Evolutionary conservation across 35 echinoderm and acorn worm genomes (phyloP), one percentile per base, ranked within the genome.

Genomic region (Holothuria glaberrima): DNA sequence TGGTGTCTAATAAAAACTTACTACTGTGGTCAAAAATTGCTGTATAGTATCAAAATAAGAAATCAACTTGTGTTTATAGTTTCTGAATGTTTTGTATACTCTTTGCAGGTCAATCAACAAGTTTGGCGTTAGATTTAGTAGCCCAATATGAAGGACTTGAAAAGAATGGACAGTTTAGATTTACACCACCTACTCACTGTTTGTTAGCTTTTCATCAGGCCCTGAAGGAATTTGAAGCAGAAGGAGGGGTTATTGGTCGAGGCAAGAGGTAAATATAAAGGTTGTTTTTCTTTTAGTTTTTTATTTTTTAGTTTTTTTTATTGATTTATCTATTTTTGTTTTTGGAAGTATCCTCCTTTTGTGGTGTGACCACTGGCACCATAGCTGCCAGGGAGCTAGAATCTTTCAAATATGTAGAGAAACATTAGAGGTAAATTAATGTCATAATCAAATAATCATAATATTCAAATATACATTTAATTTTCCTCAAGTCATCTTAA

Each of bases 121-220:
- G 92, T 77, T 62, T 98, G 20, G 67, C 80, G 85, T 66, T 94
- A 46, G 92, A 98, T 57, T 64, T 98, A 22, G 80, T 88, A 7
- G 88, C 64, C n/a, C 95, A 94, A 35, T 94, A 88, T 77, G 78
- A 94, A 73, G 66, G 52, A 62, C 73, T 94, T 28, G 92, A 98
- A 31, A 57, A 91, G 26, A 92, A 54, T 58, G 90, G 92, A 20
- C 88, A 91, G 73, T 98, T 98, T 48, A 75, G 92, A 21, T 98
- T 98, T 70, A 98, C 95, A 0, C 95, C 92, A 71, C 92, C 95
- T 7, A 98, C 95, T 10, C 95, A 98, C 50, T 54, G 68, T 64
- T 88, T 98, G 19, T 22, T 98, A 61, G 95, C 95, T 31, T 98
- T 98, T 50, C 85, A 68, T 3, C 95, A 98, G 54, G 92, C 95